phyloP scores from a whole-genome alignment of 2,797 vertebrate genomes.

The Anas bahamensis region DNA sequence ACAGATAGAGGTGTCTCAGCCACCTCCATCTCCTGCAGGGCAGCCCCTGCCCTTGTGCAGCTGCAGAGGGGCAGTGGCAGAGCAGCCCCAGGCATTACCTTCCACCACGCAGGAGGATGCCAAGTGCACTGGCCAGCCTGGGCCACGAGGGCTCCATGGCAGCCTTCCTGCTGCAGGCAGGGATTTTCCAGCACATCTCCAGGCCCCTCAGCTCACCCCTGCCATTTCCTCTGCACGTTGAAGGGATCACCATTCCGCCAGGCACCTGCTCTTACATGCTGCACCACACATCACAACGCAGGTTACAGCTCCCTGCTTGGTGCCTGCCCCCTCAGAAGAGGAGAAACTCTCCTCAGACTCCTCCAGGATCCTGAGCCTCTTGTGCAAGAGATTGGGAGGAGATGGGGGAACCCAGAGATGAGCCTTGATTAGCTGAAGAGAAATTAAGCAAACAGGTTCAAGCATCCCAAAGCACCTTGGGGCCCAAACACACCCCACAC shows the following conservation, averaged over 20 bases:
- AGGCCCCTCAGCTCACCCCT: neutral
- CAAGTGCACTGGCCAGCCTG: neutral
- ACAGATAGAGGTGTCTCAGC: neutral
- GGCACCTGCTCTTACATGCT: neutral
- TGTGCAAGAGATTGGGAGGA: neutral
- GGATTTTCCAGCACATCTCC: neutral
- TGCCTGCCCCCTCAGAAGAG: neutral
- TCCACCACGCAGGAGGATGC: neutral
- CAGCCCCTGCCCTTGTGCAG: neutral
- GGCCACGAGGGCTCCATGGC: neutral
- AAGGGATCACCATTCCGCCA: neutral
- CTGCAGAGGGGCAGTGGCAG: neutral
- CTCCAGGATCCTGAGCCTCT: neutral
- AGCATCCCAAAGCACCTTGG: neutral
- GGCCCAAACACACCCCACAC: neutral
- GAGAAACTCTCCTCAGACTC: neutral
- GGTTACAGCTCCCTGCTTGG: neutral
- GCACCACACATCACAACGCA: neutral
- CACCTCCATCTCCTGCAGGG: neutral
- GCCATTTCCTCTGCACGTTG: neutral
- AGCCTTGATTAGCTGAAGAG: neutral
- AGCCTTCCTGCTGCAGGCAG: neutral
- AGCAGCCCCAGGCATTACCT: neutral
- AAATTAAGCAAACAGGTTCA: neutral
- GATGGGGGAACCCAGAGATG: neutral